Evolutionary conservation across 1,140 invertebrate genomes (phyloP).

Genomic region (Polyergus mexicanus): DNA sequence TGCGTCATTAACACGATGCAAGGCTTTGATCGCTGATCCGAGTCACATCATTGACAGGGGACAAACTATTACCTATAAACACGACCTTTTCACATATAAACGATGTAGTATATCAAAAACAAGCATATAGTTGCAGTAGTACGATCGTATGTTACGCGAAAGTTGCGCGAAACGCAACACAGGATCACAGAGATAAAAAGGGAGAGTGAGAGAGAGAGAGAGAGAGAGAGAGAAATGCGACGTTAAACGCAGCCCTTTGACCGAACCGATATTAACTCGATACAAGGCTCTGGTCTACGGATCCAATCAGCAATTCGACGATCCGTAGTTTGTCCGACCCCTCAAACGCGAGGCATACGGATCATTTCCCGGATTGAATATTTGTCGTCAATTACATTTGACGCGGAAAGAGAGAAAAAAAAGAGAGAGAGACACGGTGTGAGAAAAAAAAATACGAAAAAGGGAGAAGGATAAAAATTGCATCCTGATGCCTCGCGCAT

Average conservation of each 20-base stretch:
- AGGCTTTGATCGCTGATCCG: constrained; percentile 59
- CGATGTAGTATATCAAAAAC: constrained; percentile 28
- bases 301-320: constrained; percentile 44
- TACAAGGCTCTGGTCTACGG: constrained; percentile 2
- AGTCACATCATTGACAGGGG: constrained; percentile 25
- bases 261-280: constrained; percentile 1
- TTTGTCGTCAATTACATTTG: constrained; percentile 50
- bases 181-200: not conserved
- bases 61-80: constrained; percentile 46
- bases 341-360: constrained; percentile 54
- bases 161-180: not conserved
- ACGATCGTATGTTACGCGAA: not conserved
- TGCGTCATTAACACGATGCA: constrained; percentile 49
- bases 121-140: not conserved
- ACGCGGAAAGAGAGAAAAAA: constrained; percentile 38
- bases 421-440: constrained; percentile 36
- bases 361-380: constrained; percentile 36
- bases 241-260: constrained; percentile 19
- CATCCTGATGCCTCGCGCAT: constrained; percentile 41
- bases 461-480: not conserved
- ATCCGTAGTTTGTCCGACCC: constrained; percentile 33
- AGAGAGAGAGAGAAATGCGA: not conserved
- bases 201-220: not conserved
- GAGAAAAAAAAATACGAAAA: constrained; percentile 40
- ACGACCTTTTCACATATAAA: constrained; percentile 38